Evolutionary conservation across 92 coral and sea anemone species (phyloP).

Genomic region (Heliopora coerulea): DNA sequence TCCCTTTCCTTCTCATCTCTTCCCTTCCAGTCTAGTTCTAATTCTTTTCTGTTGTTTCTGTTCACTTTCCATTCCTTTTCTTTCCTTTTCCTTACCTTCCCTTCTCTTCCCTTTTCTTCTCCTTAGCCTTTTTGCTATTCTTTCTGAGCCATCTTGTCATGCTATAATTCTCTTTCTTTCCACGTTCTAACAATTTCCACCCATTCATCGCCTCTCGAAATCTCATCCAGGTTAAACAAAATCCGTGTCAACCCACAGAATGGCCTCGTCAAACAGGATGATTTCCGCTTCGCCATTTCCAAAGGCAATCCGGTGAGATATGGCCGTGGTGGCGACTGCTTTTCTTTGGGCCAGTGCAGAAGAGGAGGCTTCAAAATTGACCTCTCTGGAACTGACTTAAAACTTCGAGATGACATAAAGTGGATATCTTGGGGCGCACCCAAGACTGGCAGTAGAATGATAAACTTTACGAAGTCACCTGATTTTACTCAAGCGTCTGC

Average conservation of each 20-base stretch:
- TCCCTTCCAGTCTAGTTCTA: too few relatives aligned
- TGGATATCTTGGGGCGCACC: constrained; percentile 99
- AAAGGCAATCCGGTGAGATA: constrained; percentile 89
- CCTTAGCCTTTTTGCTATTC: too few relatives aligned
- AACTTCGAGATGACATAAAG: constrained; percentile 72
- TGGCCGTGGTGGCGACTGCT: constrained; percentile 99
- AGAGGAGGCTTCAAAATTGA: constrained; percentile 89
- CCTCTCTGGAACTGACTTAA: constrained; percentile 85
- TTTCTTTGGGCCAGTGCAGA: constrained; percentile 83
- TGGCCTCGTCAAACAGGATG: constrained; percentile 81
- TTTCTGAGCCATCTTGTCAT: too few relatives aligned
- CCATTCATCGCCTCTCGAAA: too few relatives aligned
- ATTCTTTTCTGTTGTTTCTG: too few relatives aligned
- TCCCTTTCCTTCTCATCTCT: too few relatives aligned
- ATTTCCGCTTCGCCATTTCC: constrained; percentile 77
- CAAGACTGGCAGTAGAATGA: constrained; percentile 67
- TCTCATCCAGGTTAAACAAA: constrained; percentile 71
- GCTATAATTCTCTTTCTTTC: too few relatives aligned
- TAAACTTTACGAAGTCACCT: constrained; percentile 73
- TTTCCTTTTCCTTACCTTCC: too few relatives aligned
- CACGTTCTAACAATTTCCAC: too few relatives aligned
- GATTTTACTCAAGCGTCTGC: constrained; percentile 74
- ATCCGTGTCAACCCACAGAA: constrained; percentile 77
- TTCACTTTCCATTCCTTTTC: too few relatives aligned
- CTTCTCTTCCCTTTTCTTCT: too few relatives aligned